These are phyloP conservation scores for Galerucella calmariensis DNA, from an alignment of 2,888 invertebrate genomes.

Conservation along the genomic window DNA sequence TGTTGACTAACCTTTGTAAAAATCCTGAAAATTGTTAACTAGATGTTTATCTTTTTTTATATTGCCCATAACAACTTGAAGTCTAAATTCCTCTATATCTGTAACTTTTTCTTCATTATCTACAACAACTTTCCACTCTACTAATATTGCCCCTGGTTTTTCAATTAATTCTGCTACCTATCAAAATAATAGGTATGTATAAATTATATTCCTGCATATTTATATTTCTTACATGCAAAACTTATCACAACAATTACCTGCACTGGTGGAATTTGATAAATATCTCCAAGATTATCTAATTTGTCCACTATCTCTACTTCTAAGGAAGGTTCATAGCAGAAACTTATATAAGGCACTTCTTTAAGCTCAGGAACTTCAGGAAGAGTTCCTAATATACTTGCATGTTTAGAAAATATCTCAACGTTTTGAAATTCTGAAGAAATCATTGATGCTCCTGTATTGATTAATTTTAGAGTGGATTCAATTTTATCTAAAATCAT, in stretches of 20 bases:
- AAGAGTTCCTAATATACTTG: slow-evolving; percentile 64
- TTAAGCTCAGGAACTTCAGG: slow-evolving; percentile 69
- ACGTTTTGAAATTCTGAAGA: slow-evolving; percentile 46
- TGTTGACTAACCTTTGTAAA: slow-evolving; percentile 61
- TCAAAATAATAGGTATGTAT: neutral
- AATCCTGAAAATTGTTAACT: slow-evolving; percentile 60
- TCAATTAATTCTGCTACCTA: slow-evolving; percentile 66
- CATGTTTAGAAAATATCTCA: slow-evolving; percentile 51
- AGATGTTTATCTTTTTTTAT: slow-evolving; percentile 55
- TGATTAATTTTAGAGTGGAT: slow-evolving; percentile 58
- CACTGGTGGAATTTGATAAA: slow-evolving; percentile 58
- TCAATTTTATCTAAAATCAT: slow-evolving; percentile 61
- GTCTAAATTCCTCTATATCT: slow-evolving; percentile 65
- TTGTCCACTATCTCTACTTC: slow-evolving; percentile 52
- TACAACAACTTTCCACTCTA: slow-evolving; percentile 67
- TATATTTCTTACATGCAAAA: neutral
- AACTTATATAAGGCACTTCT: slow-evolving; percentile 68
- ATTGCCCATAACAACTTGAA: slow-evolving; percentile 65
- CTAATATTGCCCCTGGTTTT: slow-evolving; percentile 68
- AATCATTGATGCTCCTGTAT: slow-evolving; percentile 53
- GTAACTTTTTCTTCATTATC: slow-evolving; percentile 61
- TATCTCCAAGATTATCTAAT: slow-evolving; percentile 55
- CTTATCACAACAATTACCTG: slow-evolving; percentile 51
- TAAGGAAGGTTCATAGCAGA: slow-evolving; percentile 62
- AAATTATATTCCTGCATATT: neutral